Conservation (phyloP, 1,140 invertebrate species). For the Trichonephila inaurata region DNA sequence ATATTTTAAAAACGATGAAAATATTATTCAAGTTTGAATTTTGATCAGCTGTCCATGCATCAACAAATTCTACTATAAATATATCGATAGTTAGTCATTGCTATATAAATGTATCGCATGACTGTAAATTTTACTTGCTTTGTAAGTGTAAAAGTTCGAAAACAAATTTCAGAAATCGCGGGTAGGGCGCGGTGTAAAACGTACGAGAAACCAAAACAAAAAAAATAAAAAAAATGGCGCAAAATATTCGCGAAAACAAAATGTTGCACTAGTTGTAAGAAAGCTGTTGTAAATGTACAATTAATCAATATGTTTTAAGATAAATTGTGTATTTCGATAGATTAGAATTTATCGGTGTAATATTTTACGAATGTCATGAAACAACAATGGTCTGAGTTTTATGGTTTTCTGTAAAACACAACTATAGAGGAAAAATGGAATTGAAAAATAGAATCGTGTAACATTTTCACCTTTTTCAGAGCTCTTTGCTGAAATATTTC, state of each 20-base stretch:
- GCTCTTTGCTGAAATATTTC: not conserved
- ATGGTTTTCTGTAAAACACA: not conserved
- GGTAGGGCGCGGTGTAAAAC: not conserved
- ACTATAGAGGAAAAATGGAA: not conserved
- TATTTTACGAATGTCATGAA: not conserved
- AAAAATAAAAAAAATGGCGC: not conserved
- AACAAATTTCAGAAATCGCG: not conserved
- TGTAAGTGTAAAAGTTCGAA: not conserved
- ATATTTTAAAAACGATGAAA: too few species aligned
- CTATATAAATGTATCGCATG: conserved; percentile 6
- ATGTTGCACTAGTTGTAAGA: not conserved
- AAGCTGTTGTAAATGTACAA: not conserved
- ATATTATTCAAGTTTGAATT: not conserved
- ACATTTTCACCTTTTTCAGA: not conserved
- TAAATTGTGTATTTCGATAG: not conserved
- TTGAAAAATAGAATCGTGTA: not conserved
- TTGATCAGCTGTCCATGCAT: not conserved
- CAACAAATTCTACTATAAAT: not conserved
- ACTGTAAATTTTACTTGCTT: not conserved
- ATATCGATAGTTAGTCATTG: conserved; percentile 4
- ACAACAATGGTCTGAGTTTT: not conserved
- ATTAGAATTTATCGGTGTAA: not conserved
- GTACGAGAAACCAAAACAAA: not conserved
- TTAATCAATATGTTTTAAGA: not conserved
- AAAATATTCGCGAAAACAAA: conserved; percentile 12